phyloP scores from a whole-genome alignment of 2,888 invertebrate species.

The Scelioninae gen. 1 region DNA sequence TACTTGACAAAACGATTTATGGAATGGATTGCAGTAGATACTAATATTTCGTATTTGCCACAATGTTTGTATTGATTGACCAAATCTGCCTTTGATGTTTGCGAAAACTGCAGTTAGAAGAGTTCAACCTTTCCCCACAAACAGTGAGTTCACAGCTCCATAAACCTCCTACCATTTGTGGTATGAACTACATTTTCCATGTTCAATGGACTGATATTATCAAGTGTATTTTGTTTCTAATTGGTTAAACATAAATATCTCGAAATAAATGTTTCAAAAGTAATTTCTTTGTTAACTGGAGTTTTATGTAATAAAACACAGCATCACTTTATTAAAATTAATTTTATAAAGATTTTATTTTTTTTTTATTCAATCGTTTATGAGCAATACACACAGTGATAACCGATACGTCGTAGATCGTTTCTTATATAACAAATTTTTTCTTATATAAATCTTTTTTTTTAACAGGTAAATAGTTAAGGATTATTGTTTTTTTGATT shows the following conservation, averaged over 20 bases:
- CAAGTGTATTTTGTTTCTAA: neutral
- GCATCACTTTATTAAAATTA: too few relatives aligned
- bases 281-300: too few relatives aligned
- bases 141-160: constrained; percentile 30
- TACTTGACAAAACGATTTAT: constrained; percentile 41
- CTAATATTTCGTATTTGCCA: constrained; percentile 33
- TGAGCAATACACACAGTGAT: too few relatives aligned
- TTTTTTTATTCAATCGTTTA: too few relatives aligned
- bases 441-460: too few relatives aligned
- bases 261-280: neutral
- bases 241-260: neutral
- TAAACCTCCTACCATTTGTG: constrained; percentile 27
- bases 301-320: too few relatives aligned
- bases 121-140: constrained; percentile 20
- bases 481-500: too few relatives aligned
- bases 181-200: neutral
- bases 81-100: constrained; percentile 50
- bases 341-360: too few relatives aligned
- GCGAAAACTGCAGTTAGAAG: constrained; percentile 24
- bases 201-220: constrained; percentile 6
- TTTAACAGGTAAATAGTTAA: too few relatives aligned
- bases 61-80: constrained; percentile 42
- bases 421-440: too few relatives aligned
- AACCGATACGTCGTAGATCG: too few relatives aligned
- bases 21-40: constrained; percentile 28